Conservation (phyloP, 2,113 vertebrate genomes). For the Ceyx melanurus region DNA sequence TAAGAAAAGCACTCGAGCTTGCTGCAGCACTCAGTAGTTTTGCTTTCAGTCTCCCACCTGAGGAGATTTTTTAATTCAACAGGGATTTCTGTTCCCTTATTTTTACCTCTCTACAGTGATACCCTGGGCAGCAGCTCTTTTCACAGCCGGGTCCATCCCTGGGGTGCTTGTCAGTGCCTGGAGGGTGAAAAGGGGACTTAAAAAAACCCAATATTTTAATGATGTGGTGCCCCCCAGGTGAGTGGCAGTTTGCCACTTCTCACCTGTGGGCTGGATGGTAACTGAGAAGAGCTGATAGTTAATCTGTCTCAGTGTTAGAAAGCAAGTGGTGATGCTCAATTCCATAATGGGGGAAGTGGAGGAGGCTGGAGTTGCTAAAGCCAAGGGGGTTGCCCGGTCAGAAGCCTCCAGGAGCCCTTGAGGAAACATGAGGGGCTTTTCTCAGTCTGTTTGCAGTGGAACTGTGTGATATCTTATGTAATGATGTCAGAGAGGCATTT, state of each 20-base stretch:
- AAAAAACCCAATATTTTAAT: fast-evolving
- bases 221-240: neutral
- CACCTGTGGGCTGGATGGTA: neutral
- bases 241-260: neutral
- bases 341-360: neutral
- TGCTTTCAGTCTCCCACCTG: neutral
- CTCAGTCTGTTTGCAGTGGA: neutral
- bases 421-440: neutral
- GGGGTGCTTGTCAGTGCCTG: fast-evolving
- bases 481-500: neutral
- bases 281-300: neutral
- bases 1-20: neutral
- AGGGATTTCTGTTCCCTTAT: neutral
- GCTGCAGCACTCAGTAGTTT: neutral
- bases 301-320: neutral
- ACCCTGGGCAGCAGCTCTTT: neutral
- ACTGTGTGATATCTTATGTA: neutral
- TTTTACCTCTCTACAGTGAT: neutral
- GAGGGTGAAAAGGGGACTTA: neutral
- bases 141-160: neutral
- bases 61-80: neutral
- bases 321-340: neutral
- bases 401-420: neutral
- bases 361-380: neutral
- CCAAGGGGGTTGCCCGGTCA: neutral